Percentiles rank a stretch among this genome's conserved stretches.
Evolutionary conservation across 37 sponge, comb jelly and placozoan species (phyloP).

Genomic region (Eunapius fragilis): DNA sequence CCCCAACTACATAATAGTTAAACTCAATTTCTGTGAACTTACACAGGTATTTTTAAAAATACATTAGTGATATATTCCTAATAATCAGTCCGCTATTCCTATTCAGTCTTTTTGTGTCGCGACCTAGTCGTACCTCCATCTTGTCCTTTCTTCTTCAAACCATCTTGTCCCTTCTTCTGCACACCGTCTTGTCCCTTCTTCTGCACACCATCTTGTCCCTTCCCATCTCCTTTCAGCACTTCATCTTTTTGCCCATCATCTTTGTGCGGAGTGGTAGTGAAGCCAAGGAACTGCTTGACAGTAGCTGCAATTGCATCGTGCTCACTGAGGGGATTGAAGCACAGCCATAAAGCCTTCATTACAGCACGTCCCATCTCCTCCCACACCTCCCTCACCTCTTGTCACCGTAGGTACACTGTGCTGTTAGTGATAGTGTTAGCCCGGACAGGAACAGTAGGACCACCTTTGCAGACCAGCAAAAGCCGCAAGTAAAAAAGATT

Average conservation of each 20-base stretch:
- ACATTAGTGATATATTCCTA: not conserved
- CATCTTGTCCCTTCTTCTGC: no score
- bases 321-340: not conserved
- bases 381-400: constrained; percentile 23
- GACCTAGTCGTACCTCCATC: not conserved
- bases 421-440: constrained; percentile 64
- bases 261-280: not conserved
- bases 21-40: no score
- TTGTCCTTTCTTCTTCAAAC: no score
- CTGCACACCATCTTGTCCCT: no score
- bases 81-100: not conserved
- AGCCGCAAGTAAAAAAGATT: no score
- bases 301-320: not conserved
- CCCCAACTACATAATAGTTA: no score
- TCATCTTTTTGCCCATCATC: not conserved
- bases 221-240: no score
- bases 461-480: constrained; percentile 37
- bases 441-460: constrained; percentile 46
- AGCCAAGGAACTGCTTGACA: not conserved
- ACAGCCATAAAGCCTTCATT: not conserved
- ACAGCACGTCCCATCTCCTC: not conserved
- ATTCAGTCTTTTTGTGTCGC: not conserved
- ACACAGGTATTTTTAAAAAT: no score
- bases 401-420: constrained; percentile 58
- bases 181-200: no score